Evolutionary conservation across 2,888 invertebrate genomes (phyloP), one percentile per base, ranked within the genome.

Genomic region (Perdita meconis): DNA sequence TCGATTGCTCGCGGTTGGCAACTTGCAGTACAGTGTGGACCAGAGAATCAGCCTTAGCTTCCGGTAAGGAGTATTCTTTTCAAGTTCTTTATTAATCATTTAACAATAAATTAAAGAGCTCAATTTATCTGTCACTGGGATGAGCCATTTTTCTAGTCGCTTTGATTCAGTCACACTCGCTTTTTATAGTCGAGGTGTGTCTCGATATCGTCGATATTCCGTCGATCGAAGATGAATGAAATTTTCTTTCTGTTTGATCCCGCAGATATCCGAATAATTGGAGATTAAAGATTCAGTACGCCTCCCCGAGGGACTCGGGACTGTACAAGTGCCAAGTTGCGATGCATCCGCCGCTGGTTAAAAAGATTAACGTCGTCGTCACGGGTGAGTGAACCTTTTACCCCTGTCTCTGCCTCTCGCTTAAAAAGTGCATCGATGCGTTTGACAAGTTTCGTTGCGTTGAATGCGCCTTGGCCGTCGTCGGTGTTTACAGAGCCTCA

Each of bases 321-420:
- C 92, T 94, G 60, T 95, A 95, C 91, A 94, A 95, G 90, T 95
- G 95, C 89, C 95, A 95, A 92, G 94, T 95, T 72, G 94, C 95
- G 60, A 95, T 95, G 30, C 95, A 95, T 91, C 95, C 95, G 40
- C 94, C 94, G 19, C 92, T 94, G 89, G 94, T 94, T 77, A 94
- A 94, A 89, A 93, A 93, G 88, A 94, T 94, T 88, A 93, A 93
- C 87, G 93, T 95, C 66, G 93, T 93, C 90, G 93, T 95, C 83
- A 94, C 94, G 55, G 92, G 92, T 92, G 81, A 88, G 85, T 75
- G 30, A 44, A 38, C 4, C 36, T 12, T 70, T 73, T 22, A 5
- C 19, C 19, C 44, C 12, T 19, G 30, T 56, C 13, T 22, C 42
- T 24, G 12, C 12, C 22, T 22, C 30, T 30, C 30, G 30, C 30